Percentiles rank a stretch among this genome's conserved stretches.
Conservation (phyloP, 2,113 vertebrate species). For the Pluvialis apricaria region DNA sequence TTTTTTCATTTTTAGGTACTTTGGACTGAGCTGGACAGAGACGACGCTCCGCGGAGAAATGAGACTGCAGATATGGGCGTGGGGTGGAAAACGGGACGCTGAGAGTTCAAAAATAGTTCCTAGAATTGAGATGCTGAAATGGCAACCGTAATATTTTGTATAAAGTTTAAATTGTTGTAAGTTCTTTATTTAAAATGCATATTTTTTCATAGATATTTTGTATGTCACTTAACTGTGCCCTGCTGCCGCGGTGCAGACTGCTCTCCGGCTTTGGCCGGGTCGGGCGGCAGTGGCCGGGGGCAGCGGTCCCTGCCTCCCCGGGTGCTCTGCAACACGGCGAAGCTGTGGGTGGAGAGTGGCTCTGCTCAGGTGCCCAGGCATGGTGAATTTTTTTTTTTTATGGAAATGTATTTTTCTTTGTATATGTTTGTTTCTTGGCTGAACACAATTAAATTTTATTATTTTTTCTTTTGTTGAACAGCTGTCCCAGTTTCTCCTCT, state of each 20-base stretch:
- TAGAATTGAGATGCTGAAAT: background rate
- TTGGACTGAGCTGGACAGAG: conserved; percentile 67
- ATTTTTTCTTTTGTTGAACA: background rate
- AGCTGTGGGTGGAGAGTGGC: background rate
- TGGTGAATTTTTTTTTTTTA: background rate
- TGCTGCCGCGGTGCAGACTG: background rate
- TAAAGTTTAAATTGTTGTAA: background rate
- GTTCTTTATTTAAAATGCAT: conserved; percentile 40
- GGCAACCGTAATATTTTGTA: background rate
- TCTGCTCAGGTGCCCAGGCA: background rate
- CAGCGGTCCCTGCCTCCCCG: background rate
- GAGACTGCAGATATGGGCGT: background rate
- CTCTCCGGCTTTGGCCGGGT: background rate
- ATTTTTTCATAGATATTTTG: background rate
- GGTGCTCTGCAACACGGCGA: background rate
- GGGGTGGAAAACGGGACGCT: background rate
- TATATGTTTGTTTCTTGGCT: background rate
- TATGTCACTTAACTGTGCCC: background rate
- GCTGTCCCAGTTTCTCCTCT: background rate
- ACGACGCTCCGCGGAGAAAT: background rate
- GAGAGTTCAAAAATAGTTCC: background rate
- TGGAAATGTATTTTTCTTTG: background rate
- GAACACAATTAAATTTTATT: background rate
- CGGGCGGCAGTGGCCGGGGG: background rate
- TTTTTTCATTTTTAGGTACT: conserved; percentile 56